phyloP scores from a whole-genome alignment of 2,888 invertebrate species.

The Maniola hyperantus region DNA sequence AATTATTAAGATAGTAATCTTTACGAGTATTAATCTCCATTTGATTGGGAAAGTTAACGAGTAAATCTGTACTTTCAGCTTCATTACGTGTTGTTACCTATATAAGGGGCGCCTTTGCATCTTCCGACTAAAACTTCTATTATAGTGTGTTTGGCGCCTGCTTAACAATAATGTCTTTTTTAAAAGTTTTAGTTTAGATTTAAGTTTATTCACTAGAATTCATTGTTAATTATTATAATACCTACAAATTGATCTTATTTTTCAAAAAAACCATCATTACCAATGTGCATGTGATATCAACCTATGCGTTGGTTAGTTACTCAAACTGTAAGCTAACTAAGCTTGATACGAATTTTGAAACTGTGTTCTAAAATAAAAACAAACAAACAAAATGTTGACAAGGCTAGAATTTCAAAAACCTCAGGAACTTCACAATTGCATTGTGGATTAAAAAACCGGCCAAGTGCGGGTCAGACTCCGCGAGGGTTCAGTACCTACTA shows the following conservation, averaged over 20 bases:
- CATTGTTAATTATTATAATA: no score
- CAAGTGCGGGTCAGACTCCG: no score
- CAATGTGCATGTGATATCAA: no score
- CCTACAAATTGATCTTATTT: no score
- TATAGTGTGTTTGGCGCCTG: constrained; percentile 9
- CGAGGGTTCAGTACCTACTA: no score
- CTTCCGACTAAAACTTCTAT: constrained; percentile 4
- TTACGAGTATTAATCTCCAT: constrained; percentile 44
- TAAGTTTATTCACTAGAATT: no score
- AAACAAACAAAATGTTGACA: neutral
- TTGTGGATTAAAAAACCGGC: constrained; percentile 21
- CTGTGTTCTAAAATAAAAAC: neutral
- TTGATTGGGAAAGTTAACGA: constrained; percentile 46
- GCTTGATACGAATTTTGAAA: neutral
- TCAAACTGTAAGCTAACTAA: no score
- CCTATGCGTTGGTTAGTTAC: no score
- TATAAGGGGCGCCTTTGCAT: constrained; percentile 31
- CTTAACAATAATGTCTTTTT: neutral
- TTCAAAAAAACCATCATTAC: no score
- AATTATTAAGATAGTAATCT: constrained; percentile 45
- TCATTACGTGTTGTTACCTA: constrained; percentile 41
- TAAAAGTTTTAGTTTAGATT: no score
- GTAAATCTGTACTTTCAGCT: constrained; percentile 42
- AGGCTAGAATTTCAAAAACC: constrained; percentile 7
- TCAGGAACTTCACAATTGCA: constrained; percentile 4